phyloP scores from a whole-genome alignment of 2,888 invertebrate species.

The Phengaris alcon region DNA sequence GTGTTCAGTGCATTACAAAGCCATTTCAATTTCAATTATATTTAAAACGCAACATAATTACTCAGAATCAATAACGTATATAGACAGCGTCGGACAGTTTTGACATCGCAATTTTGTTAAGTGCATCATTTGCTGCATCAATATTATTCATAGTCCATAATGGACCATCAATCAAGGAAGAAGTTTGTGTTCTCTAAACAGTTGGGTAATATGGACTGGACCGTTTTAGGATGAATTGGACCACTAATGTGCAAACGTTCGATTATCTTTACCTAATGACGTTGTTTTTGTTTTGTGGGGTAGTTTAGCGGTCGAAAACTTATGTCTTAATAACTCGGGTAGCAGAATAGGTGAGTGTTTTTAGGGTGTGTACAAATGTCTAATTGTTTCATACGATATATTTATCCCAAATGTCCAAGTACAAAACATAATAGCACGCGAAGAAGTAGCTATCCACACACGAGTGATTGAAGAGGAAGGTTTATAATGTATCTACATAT shows the following conservation, averaged over 20 bases:
- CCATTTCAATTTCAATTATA: conserved; percentile 17
- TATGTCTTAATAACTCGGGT: too few relatives aligned
- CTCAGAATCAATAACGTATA: conserved; percentile 28
- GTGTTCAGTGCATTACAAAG: neutral
- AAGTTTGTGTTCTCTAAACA: conserved; percentile 13
- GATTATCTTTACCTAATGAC: neutral
- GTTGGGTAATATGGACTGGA: conserved; percentile 3
- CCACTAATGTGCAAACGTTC: neutral
- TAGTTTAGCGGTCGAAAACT: too few relatives aligned
- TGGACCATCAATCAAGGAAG: conserved; percentile 23
- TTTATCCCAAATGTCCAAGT: too few relatives aligned
- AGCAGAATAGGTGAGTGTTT: too few relatives aligned
- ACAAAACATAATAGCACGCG: too few relatives aligned
- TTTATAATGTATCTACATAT: too few relatives aligned
- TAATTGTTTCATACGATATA: too few relatives aligned
- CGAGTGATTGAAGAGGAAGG: too few relatives aligned
- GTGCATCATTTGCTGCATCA: conserved; percentile 36
- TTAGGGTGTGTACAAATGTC: too few relatives aligned
- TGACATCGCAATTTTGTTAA: conserved; percentile 40
- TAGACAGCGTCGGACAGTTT: conserved; percentile 35
- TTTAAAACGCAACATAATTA: conserved; percentile 18
- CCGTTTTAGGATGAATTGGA: neutral
- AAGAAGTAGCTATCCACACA: too few relatives aligned
- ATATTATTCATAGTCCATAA: conserved; percentile 1
- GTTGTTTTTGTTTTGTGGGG: neutral